phyloP scores from a whole-genome alignment of 1,140 invertebrate species.

The Copidosoma floridanum region DNA sequence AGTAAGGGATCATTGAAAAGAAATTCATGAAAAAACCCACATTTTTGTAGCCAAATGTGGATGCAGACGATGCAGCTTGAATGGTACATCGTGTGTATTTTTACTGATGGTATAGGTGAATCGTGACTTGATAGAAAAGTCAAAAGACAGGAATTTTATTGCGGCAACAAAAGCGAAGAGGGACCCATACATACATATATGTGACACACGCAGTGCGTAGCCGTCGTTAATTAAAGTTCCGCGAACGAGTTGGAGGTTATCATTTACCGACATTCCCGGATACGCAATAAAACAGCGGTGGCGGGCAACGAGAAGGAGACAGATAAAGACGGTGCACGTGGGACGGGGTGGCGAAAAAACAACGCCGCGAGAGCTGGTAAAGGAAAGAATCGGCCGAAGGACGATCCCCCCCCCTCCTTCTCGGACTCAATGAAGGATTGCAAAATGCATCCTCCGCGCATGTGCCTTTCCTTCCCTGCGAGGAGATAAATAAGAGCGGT shows the following conservation, averaged over 20 bases:
- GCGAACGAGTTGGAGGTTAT: constrained; percentile 34
- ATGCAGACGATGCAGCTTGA: no score
- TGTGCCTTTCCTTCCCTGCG: no score
- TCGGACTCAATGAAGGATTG: constrained; percentile 7
- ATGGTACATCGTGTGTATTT: no score
- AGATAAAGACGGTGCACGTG: background rate
- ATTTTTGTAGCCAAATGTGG: no score
- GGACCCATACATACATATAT: no score
- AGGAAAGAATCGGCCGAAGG: constrained; percentile 4
- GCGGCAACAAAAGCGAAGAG: no score
- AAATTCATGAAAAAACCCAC: no score
- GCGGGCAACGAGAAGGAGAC: background rate
- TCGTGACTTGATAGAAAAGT: no score
- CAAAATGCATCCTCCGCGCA: background rate
- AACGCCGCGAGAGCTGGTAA: background rate
- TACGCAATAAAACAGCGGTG: background rate
- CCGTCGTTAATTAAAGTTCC: constrained; percentile 29
- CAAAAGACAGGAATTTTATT: no score
- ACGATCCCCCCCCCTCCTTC: background rate
- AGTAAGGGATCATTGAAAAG: no score
- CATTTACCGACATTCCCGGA: constrained; percentile 9
- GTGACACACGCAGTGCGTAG: no score
- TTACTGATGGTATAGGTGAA: no score
- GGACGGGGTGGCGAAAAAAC: background rate
- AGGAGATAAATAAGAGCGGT: constrained; percentile 13